These are phyloP conservation scores for Pogoniulus pusillus DNA, from an alignment of 2,797 vertebrate species.

Conservation along the genomic window DNA sequence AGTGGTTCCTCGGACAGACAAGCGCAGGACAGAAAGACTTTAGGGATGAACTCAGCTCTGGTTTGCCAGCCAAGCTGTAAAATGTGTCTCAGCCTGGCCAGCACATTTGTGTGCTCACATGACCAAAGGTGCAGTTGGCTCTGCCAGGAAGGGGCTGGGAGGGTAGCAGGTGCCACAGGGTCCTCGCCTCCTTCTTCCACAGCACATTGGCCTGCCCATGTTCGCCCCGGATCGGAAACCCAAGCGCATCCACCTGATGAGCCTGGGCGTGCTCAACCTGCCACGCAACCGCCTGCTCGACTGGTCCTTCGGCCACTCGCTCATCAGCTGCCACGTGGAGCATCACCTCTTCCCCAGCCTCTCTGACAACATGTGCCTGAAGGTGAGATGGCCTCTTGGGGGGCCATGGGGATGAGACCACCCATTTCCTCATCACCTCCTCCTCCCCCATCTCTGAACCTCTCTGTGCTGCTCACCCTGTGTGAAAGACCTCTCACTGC, in stretches of 20 bases:
- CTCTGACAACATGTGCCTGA: constrained; percentile 95
- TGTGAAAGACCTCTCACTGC: background rate
- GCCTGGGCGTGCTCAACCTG: constrained; percentile 89
- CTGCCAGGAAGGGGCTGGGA: background rate
- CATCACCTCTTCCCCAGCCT: constrained; percentile 93
- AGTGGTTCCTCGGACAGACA: background rate
- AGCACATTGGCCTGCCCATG: constrained; percentile 96
- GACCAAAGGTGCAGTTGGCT: background rate
- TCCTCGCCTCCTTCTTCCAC: background rate
- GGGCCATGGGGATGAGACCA: rapidly evolving
- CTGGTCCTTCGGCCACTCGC: constrained; percentile 90
- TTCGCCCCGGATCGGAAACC: constrained; percentile 83
- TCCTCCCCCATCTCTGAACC: too few species aligned
- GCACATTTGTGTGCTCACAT: rapidly evolving
- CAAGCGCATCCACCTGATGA: constrained; percentile 89
- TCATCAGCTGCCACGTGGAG: constrained; percentile 95
- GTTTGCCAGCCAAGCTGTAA: background rate
- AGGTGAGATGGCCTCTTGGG: constrained; percentile 72
- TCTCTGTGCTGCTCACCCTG: background rate
- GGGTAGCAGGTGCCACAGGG: rapidly evolving
- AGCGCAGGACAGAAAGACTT: background rate
- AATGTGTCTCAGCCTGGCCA: background rate
- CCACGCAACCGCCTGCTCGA: constrained; percentile 86
- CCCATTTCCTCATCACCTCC: background rate
- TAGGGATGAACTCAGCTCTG: background rate